These are phyloP conservation scores for Arothron firmamentum DNA, from an alignment of 2,113 vertebrate genomes.

Conservation along the genomic window DNA sequence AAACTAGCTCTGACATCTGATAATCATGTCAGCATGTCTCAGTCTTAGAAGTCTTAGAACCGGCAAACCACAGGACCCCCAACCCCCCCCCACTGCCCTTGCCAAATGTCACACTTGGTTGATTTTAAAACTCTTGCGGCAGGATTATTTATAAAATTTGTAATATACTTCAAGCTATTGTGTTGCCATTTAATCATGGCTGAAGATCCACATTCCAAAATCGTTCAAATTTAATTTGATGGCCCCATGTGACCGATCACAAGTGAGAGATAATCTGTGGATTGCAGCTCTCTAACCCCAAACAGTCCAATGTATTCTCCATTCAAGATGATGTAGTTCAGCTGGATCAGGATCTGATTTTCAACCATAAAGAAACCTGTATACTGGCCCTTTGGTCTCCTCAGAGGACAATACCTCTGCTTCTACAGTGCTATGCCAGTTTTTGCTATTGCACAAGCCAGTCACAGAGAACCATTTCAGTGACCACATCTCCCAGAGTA, in stretches of 20 bases:
- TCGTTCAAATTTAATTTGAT: constrained; percentile 13
- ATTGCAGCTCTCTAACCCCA: background rate
- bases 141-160: constrained; percentile 35
- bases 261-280: background rate
- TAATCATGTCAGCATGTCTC: constrained; percentile 58
- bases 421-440: constrained; percentile 27
- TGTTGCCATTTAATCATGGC: constrained; percentile 32
- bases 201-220: constrained; percentile 44
- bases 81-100: background rate
- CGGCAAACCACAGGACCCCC: constrained; percentile 44
- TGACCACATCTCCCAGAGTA: constrained; percentile 31
- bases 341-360: constrained; percentile 5
- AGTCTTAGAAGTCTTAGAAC: constrained; percentile 41
- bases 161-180: constrained; percentile 28
- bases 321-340: constrained; percentile 13
- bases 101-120: constrained; percentile 62
- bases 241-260: constrained; percentile 3
- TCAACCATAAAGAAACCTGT: constrained; percentile 9
- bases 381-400: constrained; percentile 10
- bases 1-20: constrained; percentile 52
- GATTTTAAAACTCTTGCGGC: constrained; percentile 20
- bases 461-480: constrained; percentile 31
- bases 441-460: constrained; percentile 25
- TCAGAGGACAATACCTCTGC: constrained; percentile 11
- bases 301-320: constrained; percentile 3